These are phyloP conservation scores for Leptopilina clavipes DNA, from an alignment of 1,140 invertebrate species.

Conservation along the genomic window DNA sequence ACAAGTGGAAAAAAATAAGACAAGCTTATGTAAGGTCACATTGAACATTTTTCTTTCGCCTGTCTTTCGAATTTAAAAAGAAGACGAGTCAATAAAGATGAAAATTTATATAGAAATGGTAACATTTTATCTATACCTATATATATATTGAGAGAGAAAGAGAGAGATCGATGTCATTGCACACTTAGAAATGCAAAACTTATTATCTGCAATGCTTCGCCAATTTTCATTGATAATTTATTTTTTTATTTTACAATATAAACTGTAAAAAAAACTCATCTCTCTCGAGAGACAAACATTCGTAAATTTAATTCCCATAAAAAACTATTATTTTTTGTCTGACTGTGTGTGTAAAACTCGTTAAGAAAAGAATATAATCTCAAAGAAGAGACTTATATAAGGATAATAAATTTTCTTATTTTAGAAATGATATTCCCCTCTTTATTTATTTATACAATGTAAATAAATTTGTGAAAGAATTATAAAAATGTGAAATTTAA, in stretches of 20 bases:
- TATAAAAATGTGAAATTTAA: too few relatives aligned
- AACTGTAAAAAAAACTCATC: neutral
- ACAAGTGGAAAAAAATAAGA: neutral
- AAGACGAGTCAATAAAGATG: neutral
- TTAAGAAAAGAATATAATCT: too few relatives aligned
- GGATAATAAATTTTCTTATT: too few relatives aligned
- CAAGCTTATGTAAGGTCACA: constrained; percentile 1
- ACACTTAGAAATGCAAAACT: neutral
- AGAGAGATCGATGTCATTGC: neutral
- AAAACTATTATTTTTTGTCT: neutral
- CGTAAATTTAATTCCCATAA: neutral
- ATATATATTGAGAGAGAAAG: neutral
- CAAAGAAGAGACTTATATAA: too few relatives aligned
- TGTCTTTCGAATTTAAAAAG: neutral
- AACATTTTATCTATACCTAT: too few relatives aligned
- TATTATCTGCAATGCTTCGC: neutral
- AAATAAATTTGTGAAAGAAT: too few relatives aligned
- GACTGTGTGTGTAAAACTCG: too few relatives aligned
- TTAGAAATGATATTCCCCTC: too few relatives aligned
- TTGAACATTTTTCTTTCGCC: neutral
- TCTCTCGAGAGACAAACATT: neutral
- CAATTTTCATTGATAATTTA: neutral
- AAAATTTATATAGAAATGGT: neutral
- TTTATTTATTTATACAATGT: too few relatives aligned
- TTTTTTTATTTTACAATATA: neutral